Base-by-base conservation (phyloP, 2,113 vertebrate species). In the Lamprotornis superbus region DNA sequence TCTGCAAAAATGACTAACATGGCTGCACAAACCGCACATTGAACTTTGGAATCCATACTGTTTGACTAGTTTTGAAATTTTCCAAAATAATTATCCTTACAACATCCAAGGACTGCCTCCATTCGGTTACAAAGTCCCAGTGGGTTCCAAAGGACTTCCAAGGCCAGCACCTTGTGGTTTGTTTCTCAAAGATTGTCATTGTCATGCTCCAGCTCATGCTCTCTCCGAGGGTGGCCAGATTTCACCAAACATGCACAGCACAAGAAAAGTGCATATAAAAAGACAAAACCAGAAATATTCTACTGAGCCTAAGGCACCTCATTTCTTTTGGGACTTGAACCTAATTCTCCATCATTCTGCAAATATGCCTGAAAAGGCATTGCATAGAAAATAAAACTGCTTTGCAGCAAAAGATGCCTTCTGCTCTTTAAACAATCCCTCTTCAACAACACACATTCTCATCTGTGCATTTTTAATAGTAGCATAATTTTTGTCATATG, bases 391-490 rank as follows among this genome's bases (percentile, higher is more conserved):
- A 85, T 46, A 1, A 76, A 60, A 65, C 44, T 90, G 35, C 23
- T 85, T 82, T 93, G 88, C 75, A 89, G 46, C 11, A 10, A 65
- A 49, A 83, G 46, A 67, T 88, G 77, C 35, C 71, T 89, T 93
- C 79, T 96, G 83, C 85, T 92, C 70, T 97, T 91, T 94, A 96
- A 91, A 97, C 69, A 80, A 82, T 82, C 85, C 56, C 90, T 80
- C 85, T 85, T 96, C 95, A 95, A 60, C 69, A 90, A 71, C 90
- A 96, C 88, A 11, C 94, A 94, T 87, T 86, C 76, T 95, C 93
- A 96, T 95, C 90, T 97, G 95, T 83, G 68, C 81, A 90, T 70
- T 96, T 96, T 96, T 96, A 97, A 97, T 91, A 92, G 59, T 89
- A 69, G 73, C 18, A 83, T 96, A 93, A 52, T 89, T 95, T 98